Base-by-base conservation (phyloP, 2,888 invertebrate genomes). In the Dicyrtomina minuta region DNA sequence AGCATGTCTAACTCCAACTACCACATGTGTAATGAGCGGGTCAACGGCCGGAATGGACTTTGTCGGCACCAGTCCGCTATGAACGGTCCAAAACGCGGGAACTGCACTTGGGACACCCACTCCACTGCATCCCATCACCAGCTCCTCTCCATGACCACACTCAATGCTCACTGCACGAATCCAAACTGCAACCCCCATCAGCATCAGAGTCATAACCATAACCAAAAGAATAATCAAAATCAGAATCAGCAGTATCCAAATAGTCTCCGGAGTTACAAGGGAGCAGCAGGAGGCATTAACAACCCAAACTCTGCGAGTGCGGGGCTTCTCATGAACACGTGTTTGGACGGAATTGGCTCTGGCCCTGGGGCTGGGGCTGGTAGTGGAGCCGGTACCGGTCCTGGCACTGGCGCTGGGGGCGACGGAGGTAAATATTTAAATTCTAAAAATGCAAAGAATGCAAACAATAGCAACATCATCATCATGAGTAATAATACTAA, bases 111-210 rank as follows among this genome's bases (percentile, higher is more conserved):
- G 24, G 22, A 24, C 4, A 22, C 55, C 8, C 10, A 17, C 22
- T 24, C 55, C 20, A 17, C 26, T 20, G 4, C 5, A 15, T 6
- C 56, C 13, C 10, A 43, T 10, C 56, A 66, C 24, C 66, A 66
- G 24, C 56, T 56, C n/a, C 56, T 66, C 33, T 56, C 66, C 12
- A 55, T 66, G 41, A 66, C 56, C 44, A 55, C 41, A 2, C 56
- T 66, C 27, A 66, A 66, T 41, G 22, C 44, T 27, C 66, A 55
- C 2, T 24, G 2, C n/a, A 3, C 12, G n/a, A 64, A 64, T 26
- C 26, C 61, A 6, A 33, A 22, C 20, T 4, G 22, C 12, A 22
- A 49, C 26, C 27, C 12, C 26, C 8, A 61, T 8, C 44, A 3
- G 20, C 15, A 22, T 13, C 39, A 17, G 39, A 44, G 13, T 41